Percentiles rank a stretch among this genome's conserved stretches.
These are phyloP conservation scores for Bos taurus DNA, from an alignment of 2,113 vertebrate genomes.

Conservation along the genomic window DNA sequence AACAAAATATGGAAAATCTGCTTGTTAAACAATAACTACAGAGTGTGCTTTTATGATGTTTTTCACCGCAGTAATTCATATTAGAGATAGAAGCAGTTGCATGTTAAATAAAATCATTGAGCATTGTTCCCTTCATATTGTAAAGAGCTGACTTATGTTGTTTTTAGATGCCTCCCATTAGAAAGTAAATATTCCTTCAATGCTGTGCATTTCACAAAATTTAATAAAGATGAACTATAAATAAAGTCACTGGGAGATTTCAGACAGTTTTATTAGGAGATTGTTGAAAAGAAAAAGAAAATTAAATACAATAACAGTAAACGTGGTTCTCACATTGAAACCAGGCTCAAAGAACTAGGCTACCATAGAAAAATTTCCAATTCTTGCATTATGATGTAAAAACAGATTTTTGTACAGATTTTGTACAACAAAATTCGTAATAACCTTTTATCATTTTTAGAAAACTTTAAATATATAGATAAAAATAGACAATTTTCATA, in stretches of 20 bases:
- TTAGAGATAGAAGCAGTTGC: slow-evolving; percentile 87
- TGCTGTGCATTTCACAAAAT: slow-evolving; percentile 82
- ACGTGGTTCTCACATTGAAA: slow-evolving; percentile 89
- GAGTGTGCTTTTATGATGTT: slow-evolving; percentile 87
- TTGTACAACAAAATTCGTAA: slow-evolving; percentile 92
- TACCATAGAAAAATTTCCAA: slow-evolving; percentile 90
- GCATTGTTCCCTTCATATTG: slow-evolving; percentile 82
- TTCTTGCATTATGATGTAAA: slow-evolving; percentile 90
- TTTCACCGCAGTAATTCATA: slow-evolving; percentile 87
- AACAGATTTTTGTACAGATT: slow-evolving; percentile 91
- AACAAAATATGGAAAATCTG: slow-evolving; percentile 88
- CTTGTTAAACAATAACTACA: slow-evolving; percentile 91
- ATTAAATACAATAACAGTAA: slow-evolving; percentile 90
- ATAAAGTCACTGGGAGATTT: slow-evolving; percentile 86
- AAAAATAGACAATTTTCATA: slow-evolving; percentile 93
- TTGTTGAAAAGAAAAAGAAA: slow-evolving; percentile 90
- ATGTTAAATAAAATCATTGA: slow-evolving; percentile 88
- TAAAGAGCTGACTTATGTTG: slow-evolving; percentile 88
- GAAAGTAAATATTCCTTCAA: slow-evolving; percentile 87
- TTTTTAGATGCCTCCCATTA: slow-evolving; percentile 87
- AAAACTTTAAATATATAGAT: slow-evolving; percentile 94
- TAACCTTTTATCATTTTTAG: slow-evolving; percentile 91
- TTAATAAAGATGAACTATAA: slow-evolving; percentile 85
- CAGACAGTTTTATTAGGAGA: slow-evolving; percentile 92
- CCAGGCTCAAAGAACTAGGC: slow-evolving; percentile 87